Conservation (phyloP, 2,888 invertebrate genomes). For the Zaprionus lineosus region DNA sequence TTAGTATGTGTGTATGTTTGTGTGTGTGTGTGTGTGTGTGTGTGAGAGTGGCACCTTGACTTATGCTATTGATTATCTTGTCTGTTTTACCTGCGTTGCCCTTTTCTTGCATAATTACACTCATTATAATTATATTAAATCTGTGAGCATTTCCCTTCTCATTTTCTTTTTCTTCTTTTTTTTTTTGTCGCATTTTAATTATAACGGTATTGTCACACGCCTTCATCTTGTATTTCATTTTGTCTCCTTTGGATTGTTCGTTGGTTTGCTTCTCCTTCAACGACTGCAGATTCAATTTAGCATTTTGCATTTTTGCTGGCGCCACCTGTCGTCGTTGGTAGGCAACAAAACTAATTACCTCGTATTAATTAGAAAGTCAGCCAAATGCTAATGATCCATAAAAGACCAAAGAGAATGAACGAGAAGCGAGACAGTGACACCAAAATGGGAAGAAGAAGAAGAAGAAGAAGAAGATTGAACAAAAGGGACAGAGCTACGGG, state of each 20-base stretch:
- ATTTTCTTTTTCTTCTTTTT: not conserved
- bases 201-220: constrained; percentile 29
- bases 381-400: constrained; percentile 48
- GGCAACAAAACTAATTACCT: constrained; percentile 67
- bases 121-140: constrained; percentile 75
- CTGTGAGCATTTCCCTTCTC: constrained; percentile 43
- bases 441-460: not conserved
- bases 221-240: constrained; percentile 1
- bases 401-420: constrained; percentile 6
- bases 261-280: not conserved
- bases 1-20: not conserved
- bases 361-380: constrained; percentile 68
- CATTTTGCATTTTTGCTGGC: constrained; percentile 40
- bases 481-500: not conserved
- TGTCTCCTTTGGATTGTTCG: constrained; percentile 9
- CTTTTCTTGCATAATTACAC: constrained; percentile 58
- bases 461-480: not conserved
- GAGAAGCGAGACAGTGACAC: not conserved
- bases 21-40: constrained; percentile 2
- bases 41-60: constrained; percentile 39
- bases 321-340: constrained; percentile 49
- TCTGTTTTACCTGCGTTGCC: constrained; percentile 25
- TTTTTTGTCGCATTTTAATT: constrained; percentile 62
- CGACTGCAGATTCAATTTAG: constrained; percentile 4
- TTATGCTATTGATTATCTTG: constrained; percentile 45